Base-by-base conservation (phyloP, 2,113 vertebrate genomes). In the Antennarius striatus region DNA sequence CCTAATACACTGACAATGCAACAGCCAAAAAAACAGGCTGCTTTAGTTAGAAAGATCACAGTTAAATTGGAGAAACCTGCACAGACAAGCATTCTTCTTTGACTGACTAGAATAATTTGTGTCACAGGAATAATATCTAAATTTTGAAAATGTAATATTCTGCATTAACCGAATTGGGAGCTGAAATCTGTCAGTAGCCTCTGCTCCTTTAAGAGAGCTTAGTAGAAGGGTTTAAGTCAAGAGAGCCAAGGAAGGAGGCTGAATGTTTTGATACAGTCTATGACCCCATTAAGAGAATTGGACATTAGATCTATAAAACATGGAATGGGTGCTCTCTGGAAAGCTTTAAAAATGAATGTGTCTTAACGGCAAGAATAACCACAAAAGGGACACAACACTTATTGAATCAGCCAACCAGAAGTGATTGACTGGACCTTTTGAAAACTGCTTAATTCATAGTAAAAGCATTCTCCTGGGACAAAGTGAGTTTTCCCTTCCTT, bases 391-490 rank as follows among this genome's bases (percentile, higher is more conserved):
- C 74, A 82, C 84, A 77, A 78, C 79, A 86, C 79, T 90, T 85
- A 89, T 79, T 82, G 88, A 91, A 88, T 83, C 82, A 85, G 79
- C 85, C 82, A 86, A 78, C 58, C 84, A 82, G 83, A 86, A 80
- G 83, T 88, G 85, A 87, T 87, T 84, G 86, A 91, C 87, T 88
- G 80, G 73, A 82, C 66, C 75, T 71, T 89, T 82, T 70, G 16
- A 84, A 88, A 91, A 88, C 56, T 73, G 78, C 80, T 86, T 85
- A 84, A 91, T 88, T 89, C 81, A 75, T 16, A 63, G 76, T 72
- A 83, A 84, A 87, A 87, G 74, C 73, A 15, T 58, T 72, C 87
- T 86, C 68, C 80, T 76, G 68, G 71, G 84, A 74, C 64, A 66
- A 59, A 10, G 49, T 50, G 79, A 84, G 39, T 68, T 63, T 69